Base-by-base conservation (phyloP, 1,140 invertebrate species). In the Pseudomyrmex dendroicus region DNA sequence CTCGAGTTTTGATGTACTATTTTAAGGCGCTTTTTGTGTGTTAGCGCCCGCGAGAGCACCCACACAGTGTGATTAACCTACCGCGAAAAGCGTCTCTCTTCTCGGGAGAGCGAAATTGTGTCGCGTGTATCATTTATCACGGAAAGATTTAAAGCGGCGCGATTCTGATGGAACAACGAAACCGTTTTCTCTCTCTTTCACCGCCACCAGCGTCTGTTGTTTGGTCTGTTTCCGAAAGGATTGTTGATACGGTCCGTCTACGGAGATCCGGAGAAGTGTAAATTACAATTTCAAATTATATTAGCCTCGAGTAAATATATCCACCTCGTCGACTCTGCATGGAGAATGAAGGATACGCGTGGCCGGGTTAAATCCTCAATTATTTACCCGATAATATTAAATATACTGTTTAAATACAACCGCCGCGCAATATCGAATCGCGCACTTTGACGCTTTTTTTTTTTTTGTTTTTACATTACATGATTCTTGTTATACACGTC, bases 1-100 rank as follows among this genome's bases (percentile, higher is more conserved):
- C 80, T 84, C 82, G 64, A 84, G 82, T 89, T 84, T 89, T 89
- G 70, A 84, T 84, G 72, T 80, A 84, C 82, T 73, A 86, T 66
- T 72, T 77, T 77, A 63, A 63, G 12, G 52, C 35, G 35, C n/a
- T 84, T 84, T 76, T 84, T 88, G n/a, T n/a, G n/a, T n/a, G 17
- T 22, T n/a, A 7, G 8, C 57, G 44, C 54, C 10, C 52, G 52
- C 22, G 12, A 20, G 64, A 13, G 44, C 44, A 50, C 54, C 10
- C 50, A 35, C 35, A 35, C 35, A 35, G 35, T 35, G 54, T 35
- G 76, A 80, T 80, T 72, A 35, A 35, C 35, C 35, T 35, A 72
- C 46, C 54, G 35, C 68, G 25, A 13, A 46, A 44, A 46, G 44
- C 8, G 7, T 64, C 10, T 48, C 17, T 46, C 20, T 25, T 2